These are phyloP conservation scores for Apodemia hepburni DNA, from an alignment of 2,888 invertebrate species.

Conservation along the genomic window DNA sequence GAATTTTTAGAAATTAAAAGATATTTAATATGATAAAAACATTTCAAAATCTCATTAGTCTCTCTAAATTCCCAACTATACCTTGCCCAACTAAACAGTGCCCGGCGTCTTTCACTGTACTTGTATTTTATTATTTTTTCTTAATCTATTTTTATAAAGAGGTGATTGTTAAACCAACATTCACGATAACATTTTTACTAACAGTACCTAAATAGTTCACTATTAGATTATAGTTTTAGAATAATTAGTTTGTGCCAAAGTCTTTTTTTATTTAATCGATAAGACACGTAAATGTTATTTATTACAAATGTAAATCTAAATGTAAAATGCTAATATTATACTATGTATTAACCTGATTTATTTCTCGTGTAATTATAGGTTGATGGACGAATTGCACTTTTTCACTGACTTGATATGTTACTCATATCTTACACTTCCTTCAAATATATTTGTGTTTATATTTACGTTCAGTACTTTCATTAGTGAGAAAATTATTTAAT, in stretches of 20 bases:
- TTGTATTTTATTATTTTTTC: background rate
- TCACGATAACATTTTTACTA: background rate
- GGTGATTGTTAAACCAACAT: background rate
- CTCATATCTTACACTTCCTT: background rate
- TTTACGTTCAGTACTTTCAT: background rate
- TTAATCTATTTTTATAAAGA: background rate
- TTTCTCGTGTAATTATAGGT: background rate
- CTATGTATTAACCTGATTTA: constrained; percentile 1
- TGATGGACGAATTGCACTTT: background rate
- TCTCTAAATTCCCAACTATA: background rate
- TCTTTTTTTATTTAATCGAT: background rate
- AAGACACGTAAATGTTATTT: constrained; percentile 3
- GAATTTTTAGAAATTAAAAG: no score
- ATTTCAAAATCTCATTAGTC: no score
- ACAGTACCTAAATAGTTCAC: constrained; percentile 10
- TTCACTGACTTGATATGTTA: background rate
- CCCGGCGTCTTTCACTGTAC: background rate
- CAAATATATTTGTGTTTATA: background rate
- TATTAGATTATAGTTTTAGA: constrained; percentile 4
- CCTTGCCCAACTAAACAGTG: background rate
- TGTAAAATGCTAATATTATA: constrained; percentile 20
- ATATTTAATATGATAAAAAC: no score
- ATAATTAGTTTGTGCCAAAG: constrained; percentile 18
- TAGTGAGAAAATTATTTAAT: background rate
- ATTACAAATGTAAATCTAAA: constrained; percentile 22